These are phyloP conservation scores for Eublepharis macularius DNA, from an alignment of 2,113 vertebrate species.

Conservation along the genomic window DNA sequence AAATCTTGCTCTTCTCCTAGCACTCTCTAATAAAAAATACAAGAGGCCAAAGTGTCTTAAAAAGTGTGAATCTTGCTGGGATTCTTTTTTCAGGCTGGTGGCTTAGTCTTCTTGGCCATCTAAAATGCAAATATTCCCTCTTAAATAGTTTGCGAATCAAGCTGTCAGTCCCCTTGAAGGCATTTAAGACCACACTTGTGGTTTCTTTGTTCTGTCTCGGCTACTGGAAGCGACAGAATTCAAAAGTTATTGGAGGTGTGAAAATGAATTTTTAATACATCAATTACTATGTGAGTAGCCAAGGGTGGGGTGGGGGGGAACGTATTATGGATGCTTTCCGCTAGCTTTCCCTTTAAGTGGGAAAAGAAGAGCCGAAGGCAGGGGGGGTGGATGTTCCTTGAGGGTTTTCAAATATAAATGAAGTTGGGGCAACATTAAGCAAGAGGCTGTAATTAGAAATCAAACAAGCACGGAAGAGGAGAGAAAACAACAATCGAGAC, in stretches of 20 bases:
- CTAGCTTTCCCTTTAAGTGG: no score
- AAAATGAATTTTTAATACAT: slow-evolving; percentile 48
- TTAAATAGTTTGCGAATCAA: not conserved
- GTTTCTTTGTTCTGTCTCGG: not conserved
- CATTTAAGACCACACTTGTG: not conserved
- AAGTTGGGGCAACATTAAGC: slow-evolving; percentile 16
- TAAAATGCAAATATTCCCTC: not conserved
- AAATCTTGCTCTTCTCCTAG: not conserved
- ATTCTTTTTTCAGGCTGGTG: not conserved
- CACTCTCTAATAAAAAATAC: not conserved
- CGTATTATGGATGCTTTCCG: not conserved
- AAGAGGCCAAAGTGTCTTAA: not conserved
- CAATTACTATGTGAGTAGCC: slow-evolving; percentile 22
- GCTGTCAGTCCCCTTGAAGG: not conserved
- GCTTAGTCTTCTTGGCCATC: not conserved
- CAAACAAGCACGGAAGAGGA: not conserved
- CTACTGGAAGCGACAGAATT: not conserved
- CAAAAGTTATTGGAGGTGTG: not conserved
- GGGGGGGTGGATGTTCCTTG: not conserved
- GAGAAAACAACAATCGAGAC: slow-evolving; percentile 5
- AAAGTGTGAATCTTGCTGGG: not conserved
- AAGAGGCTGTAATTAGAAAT: slow-evolving; percentile 29
- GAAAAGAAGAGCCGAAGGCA: not conserved
- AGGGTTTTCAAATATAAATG: slow-evolving; percentile 29
- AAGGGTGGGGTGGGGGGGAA: not conserved